Evolutionary conservation across 2,797 vertebrate genomes (phyloP).

Genomic region (Leptodactylus fallax): DNA sequence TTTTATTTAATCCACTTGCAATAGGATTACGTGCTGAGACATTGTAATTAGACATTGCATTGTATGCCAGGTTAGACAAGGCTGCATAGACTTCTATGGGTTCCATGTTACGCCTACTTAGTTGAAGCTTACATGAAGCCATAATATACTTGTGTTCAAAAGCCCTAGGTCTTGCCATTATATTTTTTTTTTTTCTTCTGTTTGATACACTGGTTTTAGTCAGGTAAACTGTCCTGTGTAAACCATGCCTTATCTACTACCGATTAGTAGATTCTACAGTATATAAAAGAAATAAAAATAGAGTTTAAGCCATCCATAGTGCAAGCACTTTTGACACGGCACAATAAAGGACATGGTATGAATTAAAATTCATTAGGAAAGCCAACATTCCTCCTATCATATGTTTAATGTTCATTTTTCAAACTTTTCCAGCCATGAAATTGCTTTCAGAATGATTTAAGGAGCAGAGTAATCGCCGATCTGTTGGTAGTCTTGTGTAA

Average conservation of each 20-base stretch:
- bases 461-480: not conserved
- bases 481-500: slow-evolving; percentile 2
- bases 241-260: not conserved
- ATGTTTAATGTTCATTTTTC: slow-evolving; percentile 15
- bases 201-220: no score
- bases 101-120: no score
- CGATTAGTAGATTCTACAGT: not conserved
- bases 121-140: no score
- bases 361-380: slow-evolving; percentile 19
- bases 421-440: slow-evolving; percentile 57
- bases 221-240: no score
- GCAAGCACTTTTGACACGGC: not conserved
- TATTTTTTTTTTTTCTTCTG: no score
- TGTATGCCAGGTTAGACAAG: not conserved
- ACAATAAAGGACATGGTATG: not conserved
- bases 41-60: slow-evolving; percentile 2
- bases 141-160: no score
- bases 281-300: not conserved
- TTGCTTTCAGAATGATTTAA: slow-evolving; percentile 57
- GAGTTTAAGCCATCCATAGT: not conserved
- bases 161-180: no score
- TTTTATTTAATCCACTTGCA: slow-evolving; percentile 16
- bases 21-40: not conserved
- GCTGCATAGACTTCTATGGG: not conserved
- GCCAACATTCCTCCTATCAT: not conserved